Evolutionary conservation across 2,888 invertebrate genomes (phyloP).

Genomic region (Cataglyphis livida): DNA sequence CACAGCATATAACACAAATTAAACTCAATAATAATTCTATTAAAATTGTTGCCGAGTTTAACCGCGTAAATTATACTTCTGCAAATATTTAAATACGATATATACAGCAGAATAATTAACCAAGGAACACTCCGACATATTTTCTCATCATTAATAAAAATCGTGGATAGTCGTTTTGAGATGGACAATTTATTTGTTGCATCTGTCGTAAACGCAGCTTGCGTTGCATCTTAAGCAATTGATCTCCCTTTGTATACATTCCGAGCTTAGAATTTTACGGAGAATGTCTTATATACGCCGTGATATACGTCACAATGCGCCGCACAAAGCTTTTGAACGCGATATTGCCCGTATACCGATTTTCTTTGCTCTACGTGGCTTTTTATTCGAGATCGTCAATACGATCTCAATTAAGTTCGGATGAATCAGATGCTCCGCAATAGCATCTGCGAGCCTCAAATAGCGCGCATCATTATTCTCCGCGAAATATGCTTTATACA

Average conservation of each 20-base stretch:
- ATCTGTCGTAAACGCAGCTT: background rate
- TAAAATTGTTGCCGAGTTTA: background rate
- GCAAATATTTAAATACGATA: constrained; percentile 2
- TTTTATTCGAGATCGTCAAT: constrained; percentile 48
- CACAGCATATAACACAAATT: background rate
- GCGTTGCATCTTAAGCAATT: constrained; percentile 8
- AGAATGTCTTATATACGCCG: constrained; percentile 38
- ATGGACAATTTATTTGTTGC: background rate
- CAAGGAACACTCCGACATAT: background rate
- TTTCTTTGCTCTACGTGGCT: constrained; percentile 11
- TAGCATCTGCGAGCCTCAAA: constrained; percentile 31
- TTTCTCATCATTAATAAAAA: background rate
- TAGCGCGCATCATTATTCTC: constrained; percentile 35
- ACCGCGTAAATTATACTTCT: background rate
- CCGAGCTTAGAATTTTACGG: constrained; percentile 34
- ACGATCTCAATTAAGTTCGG: constrained; percentile 61
- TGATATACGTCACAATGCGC: constrained; percentile 11
- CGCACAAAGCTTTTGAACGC: constrained; percentile 8
- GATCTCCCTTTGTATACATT: background rate
- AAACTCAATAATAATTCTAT: background rate
- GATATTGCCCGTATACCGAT: constrained; percentile 6
- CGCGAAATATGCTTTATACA: constrained; percentile 43
- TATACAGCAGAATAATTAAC: background rate
- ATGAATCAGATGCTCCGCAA: constrained; percentile 47
- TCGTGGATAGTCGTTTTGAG: constrained; percentile 3